Conservation (phyloP, 2,113 vertebrate species). For the Cyanistes caeruleus region DNA sequence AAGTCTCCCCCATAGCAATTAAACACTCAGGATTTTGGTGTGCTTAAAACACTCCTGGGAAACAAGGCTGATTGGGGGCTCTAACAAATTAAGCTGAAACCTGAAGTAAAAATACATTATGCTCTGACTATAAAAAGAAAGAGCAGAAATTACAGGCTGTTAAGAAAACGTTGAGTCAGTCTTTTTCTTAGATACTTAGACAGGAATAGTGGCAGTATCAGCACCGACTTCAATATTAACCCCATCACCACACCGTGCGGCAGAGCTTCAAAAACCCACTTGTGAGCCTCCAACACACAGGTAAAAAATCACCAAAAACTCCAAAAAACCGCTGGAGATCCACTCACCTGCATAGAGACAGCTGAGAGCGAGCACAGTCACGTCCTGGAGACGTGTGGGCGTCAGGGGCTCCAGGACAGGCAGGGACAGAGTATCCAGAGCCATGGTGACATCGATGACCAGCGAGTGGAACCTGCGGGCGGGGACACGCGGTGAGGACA, state of each 20-base stretch:
- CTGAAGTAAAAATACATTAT: background rate
- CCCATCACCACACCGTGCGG: background rate
- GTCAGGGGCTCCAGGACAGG: conserved; percentile 95
- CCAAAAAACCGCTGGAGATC: background rate
- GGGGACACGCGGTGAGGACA: background rate
- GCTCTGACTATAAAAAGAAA: background rate
- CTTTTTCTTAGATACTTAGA: background rate
- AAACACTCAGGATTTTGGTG: background rate
- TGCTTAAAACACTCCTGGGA: background rate
- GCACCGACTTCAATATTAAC: background rate
- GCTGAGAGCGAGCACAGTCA: conserved; percentile 96
- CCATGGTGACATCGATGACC: conserved; percentile 98
- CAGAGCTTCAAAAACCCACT: background rate
- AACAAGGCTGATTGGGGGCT: background rate
- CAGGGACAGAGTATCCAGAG: conserved; percentile 93
- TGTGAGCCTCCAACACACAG: background rate
- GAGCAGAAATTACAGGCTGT: background rate
- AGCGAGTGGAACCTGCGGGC: conserved; percentile 90
- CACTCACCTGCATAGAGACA: conserved; percentile 94
- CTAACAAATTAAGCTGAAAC: background rate
- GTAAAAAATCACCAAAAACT: background rate
- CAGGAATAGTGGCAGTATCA: background rate
- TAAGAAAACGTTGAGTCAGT: background rate
- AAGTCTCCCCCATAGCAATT: background rate
- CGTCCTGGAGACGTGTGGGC: conserved; percentile 91